Evolutionary conservation across 2,113 vertebrate species (phyloP).

Genomic region (Xerus inauris): DNA sequence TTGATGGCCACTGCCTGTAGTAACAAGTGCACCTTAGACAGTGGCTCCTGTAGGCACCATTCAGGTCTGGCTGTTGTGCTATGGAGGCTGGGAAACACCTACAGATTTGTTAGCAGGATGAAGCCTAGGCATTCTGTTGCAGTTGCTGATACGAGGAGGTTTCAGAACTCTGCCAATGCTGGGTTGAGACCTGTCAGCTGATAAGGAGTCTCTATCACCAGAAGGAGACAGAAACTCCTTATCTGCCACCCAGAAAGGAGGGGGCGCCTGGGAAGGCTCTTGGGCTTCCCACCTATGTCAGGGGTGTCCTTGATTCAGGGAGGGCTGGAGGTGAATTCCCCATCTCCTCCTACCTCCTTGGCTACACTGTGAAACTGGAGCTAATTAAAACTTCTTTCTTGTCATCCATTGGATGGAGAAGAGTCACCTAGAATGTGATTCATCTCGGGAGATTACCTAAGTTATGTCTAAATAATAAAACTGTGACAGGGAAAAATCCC

Average conservation of each 20-base stretch:
- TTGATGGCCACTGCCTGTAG: neutral
- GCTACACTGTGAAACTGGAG: neutral
- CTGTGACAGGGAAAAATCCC: neutral
- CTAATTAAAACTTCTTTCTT: neutral
- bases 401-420: neutral
- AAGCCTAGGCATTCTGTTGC: neutral
- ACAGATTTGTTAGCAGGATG: neutral
- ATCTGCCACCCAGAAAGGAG: neutral
- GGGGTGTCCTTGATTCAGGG: neutral
- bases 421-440: conserved; percentile 31
- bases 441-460: neutral
- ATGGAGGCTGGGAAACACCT: neutral
- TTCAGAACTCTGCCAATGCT: neutral
- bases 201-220: neutral
- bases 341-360: neutral
- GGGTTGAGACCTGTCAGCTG: neutral
- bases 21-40: neutral
- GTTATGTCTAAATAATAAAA: neutral
- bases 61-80: neutral
- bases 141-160: neutral
- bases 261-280: neutral
- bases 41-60: too few species aligned
- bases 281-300: neutral
- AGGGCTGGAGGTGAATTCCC: neutral
- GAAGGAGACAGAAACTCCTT: too few species aligned